phyloP scores from a whole-genome alignment of 2,113 vertebrate genomes.

The Poicephalus meyeri region DNA sequence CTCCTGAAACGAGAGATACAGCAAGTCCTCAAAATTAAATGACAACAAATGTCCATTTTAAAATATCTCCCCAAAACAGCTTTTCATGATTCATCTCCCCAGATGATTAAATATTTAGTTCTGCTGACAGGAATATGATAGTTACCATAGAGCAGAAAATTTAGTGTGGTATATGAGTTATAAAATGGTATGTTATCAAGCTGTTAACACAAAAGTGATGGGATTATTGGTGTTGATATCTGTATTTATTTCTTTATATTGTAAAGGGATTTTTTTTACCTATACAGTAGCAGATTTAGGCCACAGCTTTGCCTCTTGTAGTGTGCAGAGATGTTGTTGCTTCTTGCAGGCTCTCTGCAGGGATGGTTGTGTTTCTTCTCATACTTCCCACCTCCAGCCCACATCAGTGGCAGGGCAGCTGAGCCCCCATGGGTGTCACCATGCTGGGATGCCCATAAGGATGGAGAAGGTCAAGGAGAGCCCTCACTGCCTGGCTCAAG shows the following conservation, averaged over 20 bases:
- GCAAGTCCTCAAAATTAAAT: conserved; percentile 23
- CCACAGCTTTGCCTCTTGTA: background rate
- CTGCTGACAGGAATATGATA: conserved; percentile 30
- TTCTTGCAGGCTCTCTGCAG: background rate
- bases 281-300: background rate
- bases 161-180: conserved; percentile 5
- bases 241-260: conserved; percentile 37
- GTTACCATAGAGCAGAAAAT: conserved; percentile 45
- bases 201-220: conserved; percentile 37
- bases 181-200: conserved; percentile 46
- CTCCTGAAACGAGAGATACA: background rate
- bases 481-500: background rate
- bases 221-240: conserved; percentile 41
- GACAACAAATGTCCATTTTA: conserved; percentile 20
- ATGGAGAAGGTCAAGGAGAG: background rate
- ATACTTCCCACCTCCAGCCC: background rate
- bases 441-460: background rate
- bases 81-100: conserved; percentile 33
- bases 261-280: background rate
- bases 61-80: conserved; percentile 33
- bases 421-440: background rate
- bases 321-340: background rate
- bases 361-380: fast-evolving
- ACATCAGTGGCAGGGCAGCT: background rate
- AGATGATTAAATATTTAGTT: conserved; percentile 56